These are phyloP conservation scores for Stichodactyla mertensii DNA, from an alignment of 64 coral and sea anemone species.

Conservation along the genomic window DNA sequence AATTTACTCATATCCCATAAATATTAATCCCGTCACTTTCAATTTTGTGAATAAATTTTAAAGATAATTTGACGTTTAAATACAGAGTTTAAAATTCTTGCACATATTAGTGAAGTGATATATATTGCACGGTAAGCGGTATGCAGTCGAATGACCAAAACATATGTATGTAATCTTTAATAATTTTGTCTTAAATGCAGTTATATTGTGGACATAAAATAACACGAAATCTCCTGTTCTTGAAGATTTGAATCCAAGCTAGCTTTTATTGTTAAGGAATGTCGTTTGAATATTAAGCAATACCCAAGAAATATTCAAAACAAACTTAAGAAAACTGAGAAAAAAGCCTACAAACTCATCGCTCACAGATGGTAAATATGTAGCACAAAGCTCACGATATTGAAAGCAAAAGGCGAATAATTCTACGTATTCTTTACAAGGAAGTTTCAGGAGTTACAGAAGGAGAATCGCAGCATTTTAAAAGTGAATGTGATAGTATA, in stretches of 20 bases:
- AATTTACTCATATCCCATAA: neutral
- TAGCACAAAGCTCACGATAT: neutral
- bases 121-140: neutral
- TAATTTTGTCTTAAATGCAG: neutral
- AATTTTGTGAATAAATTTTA: neutral
- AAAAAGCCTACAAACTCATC: neutral
- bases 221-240: neutral
- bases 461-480: neutral
- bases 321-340: neutral
- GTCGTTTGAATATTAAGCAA: slow-evolving; percentile 19
- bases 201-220: neutral
- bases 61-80: neutral
- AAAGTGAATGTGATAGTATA: slow-evolving; percentile 25
- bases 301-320: slow-evolving; percentile 4
- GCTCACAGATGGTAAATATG: neutral
- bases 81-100: neutral
- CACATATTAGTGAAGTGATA: neutral
- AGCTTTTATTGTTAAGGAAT: slow-evolving; percentile 15
- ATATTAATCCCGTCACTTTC: neutral
- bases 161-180: neutral
- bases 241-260: neutral
- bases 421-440: neutral
- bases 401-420: neutral
- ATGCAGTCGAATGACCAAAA: neutral
- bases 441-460: slow-evolving; percentile 2